phyloP scores from a whole-genome alignment of 2,113 vertebrate species.

The Tiliqua scincoides region DNA sequence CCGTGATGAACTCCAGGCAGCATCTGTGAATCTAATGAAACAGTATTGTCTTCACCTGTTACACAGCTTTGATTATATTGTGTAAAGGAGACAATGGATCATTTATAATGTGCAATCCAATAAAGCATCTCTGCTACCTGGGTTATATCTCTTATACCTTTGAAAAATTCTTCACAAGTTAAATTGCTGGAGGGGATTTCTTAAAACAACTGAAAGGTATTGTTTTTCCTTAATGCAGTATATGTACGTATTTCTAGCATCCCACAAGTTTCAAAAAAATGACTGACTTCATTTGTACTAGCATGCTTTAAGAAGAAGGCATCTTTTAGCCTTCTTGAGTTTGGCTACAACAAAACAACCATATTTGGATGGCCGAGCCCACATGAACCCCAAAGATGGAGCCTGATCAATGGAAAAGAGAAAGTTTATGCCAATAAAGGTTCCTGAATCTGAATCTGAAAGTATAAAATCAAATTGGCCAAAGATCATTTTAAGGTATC shows the following conservation, averaged over 20 bases:
- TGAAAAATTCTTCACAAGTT: conserved; percentile 3
- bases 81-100: neutral
- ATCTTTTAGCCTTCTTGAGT: neutral
- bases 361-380: neutral
- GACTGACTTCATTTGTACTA: neutral
- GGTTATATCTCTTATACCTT: conserved; percentile 6
- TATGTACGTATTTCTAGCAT: neutral
- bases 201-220: neutral
- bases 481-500: too few relatives aligned
- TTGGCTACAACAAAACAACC: neutral
- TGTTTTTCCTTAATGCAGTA: neutral
- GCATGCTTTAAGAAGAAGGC: neutral
- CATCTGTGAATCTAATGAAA: neutral
- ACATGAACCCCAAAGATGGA: neutral
- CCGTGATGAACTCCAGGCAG: neutral
- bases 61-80: neutral
- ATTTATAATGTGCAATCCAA: conserved; percentile 18
- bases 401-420: neutral
- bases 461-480: too few relatives aligned
- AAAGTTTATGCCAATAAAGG: too few relatives aligned
- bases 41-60: neutral
- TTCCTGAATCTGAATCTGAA: too few relatives aligned
- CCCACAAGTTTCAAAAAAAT: neutral
- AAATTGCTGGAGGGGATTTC: neutral
- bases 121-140: neutral